These are phyloP conservation scores for Pachycephala philippinensis DNA, from an alignment of 2,113 vertebrate genomes.

Conservation along the genomic window DNA sequence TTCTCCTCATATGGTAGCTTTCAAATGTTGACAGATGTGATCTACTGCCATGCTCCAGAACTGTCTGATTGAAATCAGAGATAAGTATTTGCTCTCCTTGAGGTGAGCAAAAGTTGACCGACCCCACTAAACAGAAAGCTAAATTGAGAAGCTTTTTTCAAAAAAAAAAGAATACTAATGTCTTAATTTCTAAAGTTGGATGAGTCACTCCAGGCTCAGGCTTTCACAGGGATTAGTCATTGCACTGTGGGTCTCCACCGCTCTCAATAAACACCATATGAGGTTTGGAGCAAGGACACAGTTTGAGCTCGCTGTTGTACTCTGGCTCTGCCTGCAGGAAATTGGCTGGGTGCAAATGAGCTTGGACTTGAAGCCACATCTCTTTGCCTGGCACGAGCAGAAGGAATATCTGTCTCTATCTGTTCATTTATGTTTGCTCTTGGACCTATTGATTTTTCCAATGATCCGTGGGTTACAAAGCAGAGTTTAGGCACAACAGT, in stretches of 20 bases:
- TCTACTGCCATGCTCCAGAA: not conserved
- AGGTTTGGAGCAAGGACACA: not conserved
- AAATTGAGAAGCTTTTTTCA: not conserved
- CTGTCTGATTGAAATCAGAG: not conserved
- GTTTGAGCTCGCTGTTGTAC: fast-evolving
- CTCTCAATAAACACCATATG: not conserved
- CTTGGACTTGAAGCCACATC: not conserved
- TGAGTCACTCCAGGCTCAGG: not conserved
- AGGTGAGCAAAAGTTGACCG: not conserved
- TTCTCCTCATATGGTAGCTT: not conserved
- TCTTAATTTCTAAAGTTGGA: not conserved
- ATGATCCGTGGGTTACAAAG: fast-evolving
- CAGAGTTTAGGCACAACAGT: not conserved
- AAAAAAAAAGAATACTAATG: not conserved
- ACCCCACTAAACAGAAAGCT: not conserved
- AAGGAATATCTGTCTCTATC: not conserved
- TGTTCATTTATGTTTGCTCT: fast-evolving
- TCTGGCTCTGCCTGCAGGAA: not conserved
- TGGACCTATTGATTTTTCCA: not conserved
- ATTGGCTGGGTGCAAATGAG: not conserved
- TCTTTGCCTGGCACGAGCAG: not conserved
- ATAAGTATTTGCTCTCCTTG: not conserved
- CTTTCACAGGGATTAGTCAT: not conserved
- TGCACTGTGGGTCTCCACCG: not conserved
- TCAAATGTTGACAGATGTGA: not conserved